Conservation (phyloP, 1,140 invertebrate genomes). For the Amyelois transitella region DNA sequence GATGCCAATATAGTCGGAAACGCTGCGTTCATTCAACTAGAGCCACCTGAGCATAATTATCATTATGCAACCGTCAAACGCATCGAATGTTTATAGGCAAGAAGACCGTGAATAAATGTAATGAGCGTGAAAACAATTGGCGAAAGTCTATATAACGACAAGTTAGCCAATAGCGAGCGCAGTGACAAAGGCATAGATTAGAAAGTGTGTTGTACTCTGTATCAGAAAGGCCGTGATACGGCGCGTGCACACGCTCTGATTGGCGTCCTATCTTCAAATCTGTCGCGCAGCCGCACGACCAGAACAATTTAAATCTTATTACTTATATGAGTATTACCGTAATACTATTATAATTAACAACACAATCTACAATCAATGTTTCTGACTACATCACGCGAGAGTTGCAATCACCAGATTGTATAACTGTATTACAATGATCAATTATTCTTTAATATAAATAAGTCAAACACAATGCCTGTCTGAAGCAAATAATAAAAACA, state of each 20-base stretch:
- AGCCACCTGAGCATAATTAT: conserved; percentile 7
- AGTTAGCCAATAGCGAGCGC: conserved; percentile 63
- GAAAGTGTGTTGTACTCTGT: conserved; percentile 70
- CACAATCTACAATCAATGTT: neutral
- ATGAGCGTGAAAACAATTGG: conserved; percentile 72
- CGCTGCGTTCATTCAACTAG: neutral
- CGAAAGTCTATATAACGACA: conserved; percentile 61
- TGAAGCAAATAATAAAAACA: conserved; percentile 15
- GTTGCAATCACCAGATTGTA: conserved; percentile 2
- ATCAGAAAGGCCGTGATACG: conserved; percentile 60
- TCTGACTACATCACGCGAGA: neutral
- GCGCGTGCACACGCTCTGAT: conserved; percentile 62
- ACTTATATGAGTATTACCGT: neutral
- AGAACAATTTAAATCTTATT: neutral
- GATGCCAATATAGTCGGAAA: neutral
- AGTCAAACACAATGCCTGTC: neutral
- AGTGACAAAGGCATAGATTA: conserved; percentile 72
- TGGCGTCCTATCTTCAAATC: conserved; percentile 66
- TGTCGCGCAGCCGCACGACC: conserved; percentile 41
- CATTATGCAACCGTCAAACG: conserved; percentile 44
- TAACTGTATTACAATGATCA: conserved; percentile 12
- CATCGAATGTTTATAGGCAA: conserved; percentile 38
- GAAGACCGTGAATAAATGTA: conserved; percentile 54
- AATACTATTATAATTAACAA: neutral
- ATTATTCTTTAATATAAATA: conserved; percentile 2